Evolutionary conservation across 2,797 vertebrate species (phyloP), one percentile per base, ranked within the genome.

Genomic region (Cichlasoma orientale): DNA sequence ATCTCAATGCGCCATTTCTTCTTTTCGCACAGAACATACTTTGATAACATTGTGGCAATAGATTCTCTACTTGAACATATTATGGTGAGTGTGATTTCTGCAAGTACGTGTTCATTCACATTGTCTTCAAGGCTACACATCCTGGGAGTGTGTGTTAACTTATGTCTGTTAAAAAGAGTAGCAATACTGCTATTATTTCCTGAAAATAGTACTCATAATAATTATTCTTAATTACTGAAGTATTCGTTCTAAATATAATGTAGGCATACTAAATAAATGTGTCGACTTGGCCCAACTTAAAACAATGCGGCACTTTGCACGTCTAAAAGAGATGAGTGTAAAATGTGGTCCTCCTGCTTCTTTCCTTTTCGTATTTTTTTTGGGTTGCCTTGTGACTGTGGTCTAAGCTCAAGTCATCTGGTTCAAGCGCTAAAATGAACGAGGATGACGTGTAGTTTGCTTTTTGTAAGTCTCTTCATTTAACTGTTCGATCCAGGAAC

Each of bases 11-110:
- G n/a, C 77, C 85, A 86, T 92, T 86, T 86, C 72, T 90, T 94
- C 90, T 96, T 92, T 89, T 93, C 92, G 86, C 94, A 89, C 97
- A 99, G 98, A 96, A 99, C 98, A 0, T 99, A 99, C 95, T 99
- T 99, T 96, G 98, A 99, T 97, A 99, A 99, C 94, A 99, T 99
- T 96, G 97, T 99, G 90, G 98, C 98, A 97, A 99, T 99, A 98
- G 98, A 99, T 97, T 98, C 98, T 96, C 97, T 99, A 96, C 98
- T 99, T 98, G 98, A 99, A 98, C 97, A 99, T 96, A 99, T 99
- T 93, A 99, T 99, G 98, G 98, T 99, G 96, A 96, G 97, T 95
- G 86, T 87, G 82, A 88, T 88, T 89, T 56, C 84, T 89, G 83
- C 86, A 91, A 80, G 82, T 90, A 79, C 74, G 79, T 92, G 83